Evolutionary conservation across 2,888 invertebrate species (phyloP), one percentile per base, ranked within the genome.

Genomic region (Acanthosepion esculentum): DNA sequence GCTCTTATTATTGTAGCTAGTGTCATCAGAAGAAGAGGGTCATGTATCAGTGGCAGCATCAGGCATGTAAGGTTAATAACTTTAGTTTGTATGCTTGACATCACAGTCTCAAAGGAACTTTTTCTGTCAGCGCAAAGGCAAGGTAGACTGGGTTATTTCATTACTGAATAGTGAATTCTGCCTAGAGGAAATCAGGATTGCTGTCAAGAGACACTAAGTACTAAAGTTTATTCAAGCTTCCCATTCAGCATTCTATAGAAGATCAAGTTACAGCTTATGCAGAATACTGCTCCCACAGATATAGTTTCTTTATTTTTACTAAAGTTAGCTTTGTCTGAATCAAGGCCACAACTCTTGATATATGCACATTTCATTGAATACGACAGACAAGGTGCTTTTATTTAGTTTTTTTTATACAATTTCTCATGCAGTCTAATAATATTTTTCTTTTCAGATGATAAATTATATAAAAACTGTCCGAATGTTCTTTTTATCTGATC

Each of bases 61-160:
- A n/a, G 23, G 33, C 78, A 78, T 78, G n/a, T 78, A n/a, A 78
- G n/a, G 78, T 78, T 78, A 78, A 78, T 78, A 78, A n/a, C 78
- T 78, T n/a, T 78, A 78, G 78, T 78, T 12, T 78, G 78, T 78
- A 78, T 78, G 78, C n/a, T 78, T 78, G 78, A 78, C 78, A 78
- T 33, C n/a, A 78, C 78, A n/a, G 78, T 78, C 78, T 78, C 78
- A 78, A 78, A 78, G n/a, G 78, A 78, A 8, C n/a, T 78, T 78
- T 78, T 78, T 15, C n/a, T n/a, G 78, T 3, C 78, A 78, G 78
- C 7, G 78, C 29, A 78, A n/a, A n/a, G 78, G n/a, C n/a, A 78
- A 78, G 12, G 5, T 78, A 78, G 33, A 78, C 78, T 78, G n/a
- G 33, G 10, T n/a, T 78, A 33, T 78, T 78, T 78, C n/a, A n/a